phyloP scores from a whole-genome alignment of 2,797 vertebrate genomes.

The Sebastes oblongus region DNA sequence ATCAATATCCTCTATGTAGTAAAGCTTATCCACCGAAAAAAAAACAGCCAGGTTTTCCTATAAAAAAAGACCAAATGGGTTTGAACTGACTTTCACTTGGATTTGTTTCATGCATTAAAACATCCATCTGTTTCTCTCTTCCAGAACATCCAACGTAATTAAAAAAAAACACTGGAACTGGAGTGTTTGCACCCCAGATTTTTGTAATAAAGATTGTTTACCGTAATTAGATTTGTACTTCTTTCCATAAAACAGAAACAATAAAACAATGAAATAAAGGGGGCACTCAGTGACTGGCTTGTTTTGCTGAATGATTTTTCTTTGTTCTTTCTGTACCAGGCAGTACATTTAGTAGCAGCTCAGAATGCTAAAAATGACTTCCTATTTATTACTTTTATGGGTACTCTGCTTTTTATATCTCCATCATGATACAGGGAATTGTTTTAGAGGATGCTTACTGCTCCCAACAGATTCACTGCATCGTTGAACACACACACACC shows the following conservation, averaged over 20 bases:
- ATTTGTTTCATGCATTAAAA: background rate
- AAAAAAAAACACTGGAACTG: background rate
- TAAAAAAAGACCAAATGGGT: background rate
- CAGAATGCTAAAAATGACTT: background rate
- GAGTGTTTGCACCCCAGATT: background rate
- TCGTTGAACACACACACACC: background rate
- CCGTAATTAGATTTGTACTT: background rate
- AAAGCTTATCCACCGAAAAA: background rate
- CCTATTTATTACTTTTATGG: slow-evolving; percentile 36
- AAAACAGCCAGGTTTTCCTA: background rate
- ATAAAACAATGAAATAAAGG: background rate
- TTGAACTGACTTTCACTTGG: background rate
- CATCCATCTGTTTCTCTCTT: background rate
- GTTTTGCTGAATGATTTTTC: background rate
- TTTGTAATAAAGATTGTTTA: background rate
- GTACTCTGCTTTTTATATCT: slow-evolving; percentile 33
- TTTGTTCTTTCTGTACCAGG: background rate
- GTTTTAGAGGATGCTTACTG: slow-evolving; percentile 7
- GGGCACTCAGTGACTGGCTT: background rate
- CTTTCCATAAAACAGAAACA: background rate
- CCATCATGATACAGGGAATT: slow-evolving; percentile 13
- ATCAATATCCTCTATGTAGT: background rate
- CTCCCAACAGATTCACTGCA: slow-evolving; percentile 4
- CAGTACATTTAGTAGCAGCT: background rate
- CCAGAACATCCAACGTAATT: background rate